Evolutionary conservation across 2,888 invertebrate genomes (phyloP).

Genomic region (Erannis defoliaria): DNA sequence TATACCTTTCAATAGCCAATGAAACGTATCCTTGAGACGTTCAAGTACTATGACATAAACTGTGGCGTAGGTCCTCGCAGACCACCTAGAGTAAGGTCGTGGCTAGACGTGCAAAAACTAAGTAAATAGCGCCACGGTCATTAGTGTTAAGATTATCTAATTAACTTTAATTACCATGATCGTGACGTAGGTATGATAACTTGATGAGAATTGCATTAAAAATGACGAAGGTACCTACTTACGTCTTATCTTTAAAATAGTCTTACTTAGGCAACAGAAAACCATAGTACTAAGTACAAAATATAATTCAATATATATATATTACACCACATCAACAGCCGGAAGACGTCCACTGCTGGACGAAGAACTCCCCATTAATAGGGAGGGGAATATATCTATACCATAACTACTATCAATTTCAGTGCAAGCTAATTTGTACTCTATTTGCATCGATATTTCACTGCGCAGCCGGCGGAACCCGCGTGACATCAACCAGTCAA

Average conservation of each 20-base stretch:
- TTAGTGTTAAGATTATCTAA: background rate
- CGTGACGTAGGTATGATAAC: background rate
- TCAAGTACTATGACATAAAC: background rate
- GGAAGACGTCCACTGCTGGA: too few species aligned
- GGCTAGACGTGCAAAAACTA: conserved; percentile 21
- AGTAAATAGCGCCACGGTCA: conserved; percentile 1
- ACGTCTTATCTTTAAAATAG: background rate
- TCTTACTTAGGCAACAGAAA: background rate
- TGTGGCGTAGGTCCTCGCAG: conserved; percentile 6
- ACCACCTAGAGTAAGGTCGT: conserved; percentile 28
- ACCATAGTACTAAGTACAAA: too few species aligned
- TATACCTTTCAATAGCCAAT: background rate
- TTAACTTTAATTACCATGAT: conserved; percentile 11
- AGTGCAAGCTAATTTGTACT: too few species aligned
- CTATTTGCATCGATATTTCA: too few species aligned
- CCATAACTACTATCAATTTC: too few species aligned
- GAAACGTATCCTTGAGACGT: conserved; percentile 18
- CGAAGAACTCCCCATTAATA: too few species aligned
- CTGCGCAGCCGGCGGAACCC: too few species aligned
- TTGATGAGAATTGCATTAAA: background rate
- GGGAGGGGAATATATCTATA: too few species aligned
- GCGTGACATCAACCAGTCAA: too few species aligned
- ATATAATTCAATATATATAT: too few species aligned
- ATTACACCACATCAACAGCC: too few species aligned
- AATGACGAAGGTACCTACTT: too few species aligned